Evolutionary conservation across 2,888 invertebrate genomes (phyloP).

Genomic region (Eugnorisma glareosa): DNA sequence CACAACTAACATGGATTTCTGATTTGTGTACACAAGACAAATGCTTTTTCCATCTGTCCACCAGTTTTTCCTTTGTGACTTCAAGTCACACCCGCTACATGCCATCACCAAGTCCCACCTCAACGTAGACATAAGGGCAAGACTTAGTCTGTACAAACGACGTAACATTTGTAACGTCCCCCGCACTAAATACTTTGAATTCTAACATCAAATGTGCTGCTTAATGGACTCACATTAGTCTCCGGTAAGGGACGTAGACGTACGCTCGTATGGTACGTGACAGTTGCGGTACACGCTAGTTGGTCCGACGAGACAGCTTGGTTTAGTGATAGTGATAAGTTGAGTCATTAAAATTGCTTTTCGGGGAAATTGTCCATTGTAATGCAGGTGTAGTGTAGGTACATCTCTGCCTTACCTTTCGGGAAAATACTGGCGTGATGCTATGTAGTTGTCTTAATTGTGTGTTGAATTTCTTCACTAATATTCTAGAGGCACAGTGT

Average conservation of each 20-base stretch:
- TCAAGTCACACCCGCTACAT: slow-evolving; percentile 14
- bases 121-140: slow-evolving; percentile 61
- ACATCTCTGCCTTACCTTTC: not conserved
- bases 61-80: not conserved
- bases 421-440: not conserved
- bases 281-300: not conserved
- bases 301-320: not conserved
- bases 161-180: slow-evolving; percentile 62
- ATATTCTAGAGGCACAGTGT: not conserved
- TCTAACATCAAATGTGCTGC: slow-evolving; percentile 55
- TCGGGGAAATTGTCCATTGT: not conserved
- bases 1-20: not conserved
- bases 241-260: slow-evolving; percentile 27
- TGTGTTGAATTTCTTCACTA: not conserved
- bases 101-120: slow-evolving; percentile 7
- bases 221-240: slow-evolving; percentile 57
- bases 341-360: slow-evolving; percentile 9
- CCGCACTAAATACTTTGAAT: slow-evolving; percentile 62
- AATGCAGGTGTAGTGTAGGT: not conserved
- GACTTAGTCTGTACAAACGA: slow-evolving; percentile 67
- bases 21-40: not conserved
- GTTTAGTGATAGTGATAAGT: slow-evolving; percentile 17
- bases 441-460: not conserved
- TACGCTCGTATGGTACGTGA: not conserved
- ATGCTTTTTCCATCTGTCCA: not conserved